phyloP scores from a whole-genome alignment of 2,888 invertebrate genomes.

The Archips crataeganus region DNA sequence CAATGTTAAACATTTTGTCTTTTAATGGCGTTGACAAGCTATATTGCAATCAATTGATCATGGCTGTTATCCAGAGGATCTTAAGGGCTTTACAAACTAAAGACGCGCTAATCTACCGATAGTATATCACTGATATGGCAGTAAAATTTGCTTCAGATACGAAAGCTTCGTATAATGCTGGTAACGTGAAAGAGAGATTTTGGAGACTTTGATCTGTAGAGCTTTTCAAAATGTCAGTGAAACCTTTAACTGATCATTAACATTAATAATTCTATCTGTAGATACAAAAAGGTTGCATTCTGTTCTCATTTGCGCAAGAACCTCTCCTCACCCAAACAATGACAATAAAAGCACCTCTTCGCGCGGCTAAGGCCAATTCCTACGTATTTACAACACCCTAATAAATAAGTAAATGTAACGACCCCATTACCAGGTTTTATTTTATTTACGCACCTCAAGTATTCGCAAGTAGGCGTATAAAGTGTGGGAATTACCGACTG shows the following conservation, averaged over 20 bases:
- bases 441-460: conserved; percentile 74
- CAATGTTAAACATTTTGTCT: no score
- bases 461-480: conserved; percentile 67
- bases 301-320: conserved; percentile 14
- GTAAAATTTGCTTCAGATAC: no score
- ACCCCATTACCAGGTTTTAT: conserved; percentile 71
- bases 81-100: no score
- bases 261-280: neutral
- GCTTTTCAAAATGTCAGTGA: no score
- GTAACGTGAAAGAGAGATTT: no score
- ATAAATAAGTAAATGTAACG: conserved; percentile 70
- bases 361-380: conserved; percentile 49
- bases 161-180: no score
- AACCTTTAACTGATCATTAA: neutral
- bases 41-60: no score
- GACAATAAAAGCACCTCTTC: conserved; percentile 32
- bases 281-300: neutral
- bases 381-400: conserved; percentile 53
- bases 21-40: no score
- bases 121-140: no score
- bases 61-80: no score
- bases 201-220: no score
- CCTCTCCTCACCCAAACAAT: conserved; percentile 27
- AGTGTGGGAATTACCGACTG: conserved; percentile 72
- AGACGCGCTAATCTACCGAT: no score